phyloP scores from a whole-genome alignment of 2,888 invertebrate species.

The Automeris io region DNA sequence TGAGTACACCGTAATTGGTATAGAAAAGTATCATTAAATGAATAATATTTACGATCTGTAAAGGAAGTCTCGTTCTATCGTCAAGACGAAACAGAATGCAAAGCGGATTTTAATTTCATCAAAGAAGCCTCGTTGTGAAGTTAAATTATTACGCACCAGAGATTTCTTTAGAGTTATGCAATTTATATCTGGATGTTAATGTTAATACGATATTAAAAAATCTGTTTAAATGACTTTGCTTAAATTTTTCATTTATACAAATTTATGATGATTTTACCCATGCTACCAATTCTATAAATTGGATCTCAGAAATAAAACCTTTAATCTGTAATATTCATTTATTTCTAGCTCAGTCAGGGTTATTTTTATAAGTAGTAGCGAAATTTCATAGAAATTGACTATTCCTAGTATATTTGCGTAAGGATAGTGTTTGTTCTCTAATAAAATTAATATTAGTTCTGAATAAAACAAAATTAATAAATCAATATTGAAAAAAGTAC shows the following conservation, averaged over 20 bases:
- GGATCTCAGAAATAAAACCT: too few relatives aligned
- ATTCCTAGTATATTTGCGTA: too few relatives aligned
- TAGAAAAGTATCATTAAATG: constrained; percentile 66
- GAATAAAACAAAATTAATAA: too few relatives aligned
- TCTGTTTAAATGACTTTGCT: constrained; percentile 23
- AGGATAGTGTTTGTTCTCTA: too few relatives aligned
- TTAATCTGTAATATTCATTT: too few relatives aligned
- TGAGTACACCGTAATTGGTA: constrained; percentile 57
- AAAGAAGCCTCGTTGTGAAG: constrained; percentile 47
- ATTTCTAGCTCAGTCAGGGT: too few relatives aligned
- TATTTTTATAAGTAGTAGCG: too few relatives aligned
- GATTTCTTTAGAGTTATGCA: constrained; percentile 54
- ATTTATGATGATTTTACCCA: too few relatives aligned
- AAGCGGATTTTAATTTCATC: constrained; percentile 51
- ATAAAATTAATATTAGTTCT: too few relatives aligned
- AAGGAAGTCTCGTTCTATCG: constrained; percentile 37
- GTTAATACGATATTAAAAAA: constrained; percentile 39
- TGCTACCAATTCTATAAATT: too few relatives aligned
- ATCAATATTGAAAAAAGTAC: too few relatives aligned
- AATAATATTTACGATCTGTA: constrained; percentile 56
- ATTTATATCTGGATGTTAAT: constrained; percentile 43
- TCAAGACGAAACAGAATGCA: constrained; percentile 42
- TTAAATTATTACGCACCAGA: constrained; percentile 64
- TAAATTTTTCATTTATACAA: not conserved
- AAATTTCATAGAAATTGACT: too few relatives aligned